phyloP scores from a whole-genome alignment of 2,113 vertebrate genomes.

The Propithecus coquereli region DNA sequence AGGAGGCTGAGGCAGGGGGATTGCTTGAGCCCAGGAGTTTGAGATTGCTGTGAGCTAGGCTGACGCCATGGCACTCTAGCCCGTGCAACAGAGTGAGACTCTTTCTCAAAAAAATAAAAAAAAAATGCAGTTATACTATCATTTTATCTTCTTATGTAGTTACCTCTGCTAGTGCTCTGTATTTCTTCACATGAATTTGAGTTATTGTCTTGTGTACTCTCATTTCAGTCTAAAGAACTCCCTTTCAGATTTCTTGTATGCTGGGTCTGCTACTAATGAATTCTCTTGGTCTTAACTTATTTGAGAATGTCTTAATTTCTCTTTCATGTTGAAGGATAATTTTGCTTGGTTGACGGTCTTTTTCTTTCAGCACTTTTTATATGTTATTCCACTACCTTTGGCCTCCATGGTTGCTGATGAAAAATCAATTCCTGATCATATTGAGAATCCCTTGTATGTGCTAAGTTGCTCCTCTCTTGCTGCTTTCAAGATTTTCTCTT shows the following conservation, averaged over 20 bases:
- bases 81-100: too few relatives aligned
- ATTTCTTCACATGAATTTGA: neutral
- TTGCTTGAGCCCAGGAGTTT: too few relatives aligned
- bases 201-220: neutral
- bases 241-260: neutral
- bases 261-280: neutral
- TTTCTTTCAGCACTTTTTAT: neutral
- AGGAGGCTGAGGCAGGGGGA: too few relatives aligned
- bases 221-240: neutral
- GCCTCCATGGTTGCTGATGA: neutral
- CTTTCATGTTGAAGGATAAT: neutral
- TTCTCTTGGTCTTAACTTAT: neutral
- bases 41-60: too few relatives aligned
- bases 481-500: neutral
- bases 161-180: neutral
- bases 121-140: neutral
- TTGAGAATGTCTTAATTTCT: neutral
- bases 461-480: neutral
- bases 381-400: neutral
- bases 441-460: neutral
- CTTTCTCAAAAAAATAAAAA: neutral
- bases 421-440: neutral
- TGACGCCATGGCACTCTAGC: too few relatives aligned
- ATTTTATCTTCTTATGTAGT: neutral
- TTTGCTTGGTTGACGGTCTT: neutral